Percentiles rank a stretch among this genome's conserved stretches.
phyloP scores from a whole-genome alignment of 2,113 vertebrate species.

The Penelope pileata region DNA sequence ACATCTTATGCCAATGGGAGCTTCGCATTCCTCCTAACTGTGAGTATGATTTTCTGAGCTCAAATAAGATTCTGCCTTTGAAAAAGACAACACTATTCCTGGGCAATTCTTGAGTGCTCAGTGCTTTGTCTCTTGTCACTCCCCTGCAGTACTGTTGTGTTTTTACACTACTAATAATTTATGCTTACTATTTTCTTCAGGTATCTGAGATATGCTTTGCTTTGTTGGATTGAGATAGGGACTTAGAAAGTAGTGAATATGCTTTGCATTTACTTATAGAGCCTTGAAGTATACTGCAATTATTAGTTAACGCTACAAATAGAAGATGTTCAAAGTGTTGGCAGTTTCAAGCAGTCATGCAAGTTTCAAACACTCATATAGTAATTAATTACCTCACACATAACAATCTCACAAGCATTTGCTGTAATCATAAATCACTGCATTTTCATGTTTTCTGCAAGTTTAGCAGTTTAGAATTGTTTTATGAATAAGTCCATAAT shows the following conservation, averaged over 20 bases:
- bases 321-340: background rate
- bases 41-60: background rate
- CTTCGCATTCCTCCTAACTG: background rate
- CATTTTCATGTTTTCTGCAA: background rate
- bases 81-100: fast-evolving
- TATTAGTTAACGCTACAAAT: background rate
- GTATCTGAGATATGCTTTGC: background rate
- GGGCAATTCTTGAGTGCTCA: background rate
- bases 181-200: background rate
- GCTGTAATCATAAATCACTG: background rate
- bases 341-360: background rate
- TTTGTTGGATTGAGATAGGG: background rate
- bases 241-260: background rate
- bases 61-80: background rate
- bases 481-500: background rate
- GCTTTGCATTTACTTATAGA: background rate
- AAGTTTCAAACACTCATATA: background rate
- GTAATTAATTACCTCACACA: background rate
- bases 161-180: background rate
- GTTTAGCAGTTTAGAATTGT: background rate
- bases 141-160: background rate
- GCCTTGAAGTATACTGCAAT: background rate
- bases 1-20: background rate
- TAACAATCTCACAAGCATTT: background rate
- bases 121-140: background rate